Conservation (phyloP, 2,113 vertebrate genomes). For the Ceuthmochares aereus region DNA sequence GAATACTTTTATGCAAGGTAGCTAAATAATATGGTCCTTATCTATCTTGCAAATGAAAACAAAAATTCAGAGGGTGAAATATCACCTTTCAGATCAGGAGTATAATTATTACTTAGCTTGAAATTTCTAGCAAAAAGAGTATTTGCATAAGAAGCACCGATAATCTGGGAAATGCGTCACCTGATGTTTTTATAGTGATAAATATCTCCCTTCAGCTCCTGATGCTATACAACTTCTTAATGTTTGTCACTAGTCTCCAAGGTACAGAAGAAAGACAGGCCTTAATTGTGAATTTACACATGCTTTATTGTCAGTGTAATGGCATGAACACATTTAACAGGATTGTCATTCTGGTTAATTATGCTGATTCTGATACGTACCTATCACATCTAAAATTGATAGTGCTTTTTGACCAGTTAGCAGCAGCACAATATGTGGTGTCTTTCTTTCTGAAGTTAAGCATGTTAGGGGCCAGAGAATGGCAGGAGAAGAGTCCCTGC, state of each 20-base stretch:
- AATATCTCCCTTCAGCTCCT: conserved; percentile 62
- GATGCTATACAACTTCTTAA: conserved; percentile 63
- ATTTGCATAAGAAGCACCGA: conserved; percentile 63
- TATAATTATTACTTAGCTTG: conserved; percentile 66
- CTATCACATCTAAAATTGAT: conserved; percentile 70
- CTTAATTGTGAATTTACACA: conserved; percentile 75
- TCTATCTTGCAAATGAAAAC: conserved; percentile 47
- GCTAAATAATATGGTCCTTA: conserved; percentile 34
- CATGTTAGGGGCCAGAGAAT: not conserved
- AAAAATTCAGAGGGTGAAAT: conserved; percentile 22
- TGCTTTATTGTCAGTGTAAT: conserved; percentile 70
- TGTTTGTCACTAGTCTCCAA: conserved; percentile 65
- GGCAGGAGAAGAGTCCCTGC: not conserved
- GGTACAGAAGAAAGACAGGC: conserved; percentile 65
- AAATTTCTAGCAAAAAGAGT: conserved; percentile 55
- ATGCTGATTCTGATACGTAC: conserved; percentile 72
- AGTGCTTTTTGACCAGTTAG: conserved; percentile 41
- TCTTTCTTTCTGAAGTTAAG: conserved; percentile 51
- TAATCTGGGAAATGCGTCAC: conserved; percentile 61
- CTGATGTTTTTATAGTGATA: conserved; percentile 74
- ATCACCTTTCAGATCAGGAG: conserved; percentile 53
- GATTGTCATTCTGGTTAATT: conserved; percentile 74
- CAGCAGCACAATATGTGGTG: conserved; percentile 1
- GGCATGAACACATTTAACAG: conserved; percentile 70
- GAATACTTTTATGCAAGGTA: conserved; percentile 37